Conservation (phyloP, 2,797 vertebrate genomes). For the Otolemur crassicaudatus region DNA sequence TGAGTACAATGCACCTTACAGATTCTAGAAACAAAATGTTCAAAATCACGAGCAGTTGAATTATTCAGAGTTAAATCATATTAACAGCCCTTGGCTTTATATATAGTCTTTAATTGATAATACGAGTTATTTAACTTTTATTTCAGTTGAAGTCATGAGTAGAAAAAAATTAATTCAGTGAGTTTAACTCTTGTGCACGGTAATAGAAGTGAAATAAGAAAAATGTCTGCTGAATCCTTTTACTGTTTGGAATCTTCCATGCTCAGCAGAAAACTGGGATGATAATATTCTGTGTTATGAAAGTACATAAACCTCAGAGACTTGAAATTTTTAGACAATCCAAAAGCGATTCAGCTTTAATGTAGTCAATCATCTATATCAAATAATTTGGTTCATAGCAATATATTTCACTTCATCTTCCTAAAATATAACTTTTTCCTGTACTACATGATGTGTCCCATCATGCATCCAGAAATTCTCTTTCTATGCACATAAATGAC, state of each 20-base stretch:
- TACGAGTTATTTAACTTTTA: neutral
- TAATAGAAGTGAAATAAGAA: conserved; percentile 6
- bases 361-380: neutral
- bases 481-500: neutral
- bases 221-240: neutral
- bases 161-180: neutral
- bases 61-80: conserved; percentile 12
- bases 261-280: conserved; percentile 21
- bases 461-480: neutral
- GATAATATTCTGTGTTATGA: neutral
- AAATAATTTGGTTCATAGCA: conserved; percentile 44
- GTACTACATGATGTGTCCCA: neutral
- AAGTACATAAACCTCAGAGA: neutral
- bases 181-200: neutral
- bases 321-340: conserved; percentile 51
- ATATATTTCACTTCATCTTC: conserved; percentile 7
- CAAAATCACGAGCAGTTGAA: neutral
- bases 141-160: neutral
- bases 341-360: conserved; percentile 39
- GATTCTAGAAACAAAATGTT: neutral
- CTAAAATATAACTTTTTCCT: conserved; percentile 1
- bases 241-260: neutral
- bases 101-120: neutral
- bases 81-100: conserved; percentile 21
- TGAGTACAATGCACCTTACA: neutral